Conservation (phyloP, 1,140 invertebrate genomes). For the Zaprionus kolodkinae region DNA sequence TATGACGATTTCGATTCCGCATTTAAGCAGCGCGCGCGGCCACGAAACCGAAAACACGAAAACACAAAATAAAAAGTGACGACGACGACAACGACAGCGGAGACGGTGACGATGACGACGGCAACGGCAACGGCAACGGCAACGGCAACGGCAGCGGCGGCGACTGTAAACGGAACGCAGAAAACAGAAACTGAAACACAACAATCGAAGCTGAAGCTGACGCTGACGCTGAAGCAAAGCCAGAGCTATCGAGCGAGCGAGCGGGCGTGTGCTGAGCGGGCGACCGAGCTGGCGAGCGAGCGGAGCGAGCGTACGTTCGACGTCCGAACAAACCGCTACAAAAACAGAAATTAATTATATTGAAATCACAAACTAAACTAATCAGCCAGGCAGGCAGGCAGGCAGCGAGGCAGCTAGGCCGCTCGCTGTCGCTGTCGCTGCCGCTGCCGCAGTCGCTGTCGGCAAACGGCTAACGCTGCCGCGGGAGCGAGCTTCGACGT, state of each 20-base stretch:
- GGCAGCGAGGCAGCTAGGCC: conserved; percentile 48
- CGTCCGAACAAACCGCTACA: conserved; percentile 73
- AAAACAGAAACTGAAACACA: conserved; percentile 55
- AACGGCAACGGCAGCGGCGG: background rate
- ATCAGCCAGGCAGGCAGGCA: conserved; percentile 71
- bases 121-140: conserved; percentile 8
- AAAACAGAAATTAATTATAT: conserved; percentile 81
- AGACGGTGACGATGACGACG: conserved; percentile 12
- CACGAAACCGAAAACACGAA: conserved; percentile 29
- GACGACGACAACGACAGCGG: conserved; percentile 11
- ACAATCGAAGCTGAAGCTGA: conserved; percentile 49
- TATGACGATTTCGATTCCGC: conserved; percentile 21
- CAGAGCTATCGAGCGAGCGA: conserved; percentile 18
- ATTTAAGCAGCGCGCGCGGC: conserved; percentile 42
- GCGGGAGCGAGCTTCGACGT: conserved; percentile 36
- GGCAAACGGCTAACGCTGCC: background rate
- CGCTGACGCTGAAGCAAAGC: conserved; percentile 10
- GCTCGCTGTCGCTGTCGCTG: conserved; percentile 15
- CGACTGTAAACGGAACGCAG: conserved; percentile 29
- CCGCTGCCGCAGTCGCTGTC: background rate
- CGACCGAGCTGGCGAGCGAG: conserved; percentile 10
- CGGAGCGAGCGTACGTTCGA: conserved; percentile 68
- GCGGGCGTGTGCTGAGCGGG: conserved; percentile 10
- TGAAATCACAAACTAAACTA: conserved; percentile 82
- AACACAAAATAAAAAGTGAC: conserved; percentile 26